These are phyloP conservation scores for Acipenser ruthenus DNA, from an alignment of 2,797 vertebrate genomes.

Conservation along the genomic window DNA sequence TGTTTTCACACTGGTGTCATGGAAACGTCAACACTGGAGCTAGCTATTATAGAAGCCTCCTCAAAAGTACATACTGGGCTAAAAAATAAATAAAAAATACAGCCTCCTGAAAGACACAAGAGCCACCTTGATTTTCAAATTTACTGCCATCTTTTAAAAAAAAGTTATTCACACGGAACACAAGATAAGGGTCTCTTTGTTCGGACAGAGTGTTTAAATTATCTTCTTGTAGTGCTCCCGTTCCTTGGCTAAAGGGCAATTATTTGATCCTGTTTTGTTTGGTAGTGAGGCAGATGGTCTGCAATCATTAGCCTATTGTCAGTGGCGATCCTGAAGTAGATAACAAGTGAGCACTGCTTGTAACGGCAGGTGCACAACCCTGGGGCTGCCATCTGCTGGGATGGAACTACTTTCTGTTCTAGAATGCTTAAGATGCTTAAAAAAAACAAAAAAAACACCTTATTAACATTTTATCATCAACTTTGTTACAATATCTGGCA, in stretches of 20 bases:
- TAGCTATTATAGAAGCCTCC: slow-evolving; percentile 5
- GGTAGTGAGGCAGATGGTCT: slow-evolving; percentile 64
- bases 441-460: neutral
- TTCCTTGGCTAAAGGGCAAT: slow-evolving; percentile 26
- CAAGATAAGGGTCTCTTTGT: too few species aligned
- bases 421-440: slow-evolving; percentile 13
- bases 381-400: slow-evolving; percentile 62
- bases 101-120: too few species aligned
- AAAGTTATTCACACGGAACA: too few species aligned
- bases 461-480: neutral
- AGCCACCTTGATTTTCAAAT: too few species aligned
- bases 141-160: too few species aligned
- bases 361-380: slow-evolving; percentile 73
- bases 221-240: slow-evolving; percentile 27
- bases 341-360: slow-evolving; percentile 63
- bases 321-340: slow-evolving; percentile 63
- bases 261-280: slow-evolving; percentile 36
- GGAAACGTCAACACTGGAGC: slow-evolving; percentile 50
- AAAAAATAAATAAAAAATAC: neutral
- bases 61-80: neutral
- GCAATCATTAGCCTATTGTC: slow-evolving; percentile 77
- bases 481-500: too few species aligned
- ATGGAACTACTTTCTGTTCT: slow-evolving; percentile 10
- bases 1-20: slow-evolving; percentile 13
- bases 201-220: slow-evolving; percentile 17